phyloP scores from a whole-genome alignment of 2,113 vertebrate genomes.

The Emydocephalus ijimae region DNA sequence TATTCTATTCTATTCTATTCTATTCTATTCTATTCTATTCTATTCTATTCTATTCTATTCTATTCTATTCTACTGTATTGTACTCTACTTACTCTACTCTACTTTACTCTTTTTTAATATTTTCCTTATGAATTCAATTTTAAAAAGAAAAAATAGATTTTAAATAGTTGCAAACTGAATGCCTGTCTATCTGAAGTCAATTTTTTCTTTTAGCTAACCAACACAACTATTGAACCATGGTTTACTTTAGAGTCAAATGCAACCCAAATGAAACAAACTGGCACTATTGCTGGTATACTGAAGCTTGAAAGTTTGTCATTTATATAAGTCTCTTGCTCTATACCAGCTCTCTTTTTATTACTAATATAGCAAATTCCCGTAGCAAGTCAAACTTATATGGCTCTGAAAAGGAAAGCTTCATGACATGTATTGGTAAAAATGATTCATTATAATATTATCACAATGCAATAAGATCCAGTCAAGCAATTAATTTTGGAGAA shows the following conservation, averaged over 20 bases:
- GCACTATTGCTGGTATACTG: not conserved
- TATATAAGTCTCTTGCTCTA: conserved; percentile 3
- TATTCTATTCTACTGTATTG: too few relatives aligned
- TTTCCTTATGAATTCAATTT: not conserved
- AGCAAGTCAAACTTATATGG: not conserved
- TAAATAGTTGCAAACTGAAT: not conserved
- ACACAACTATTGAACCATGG: not conserved
- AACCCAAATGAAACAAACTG: not conserved
- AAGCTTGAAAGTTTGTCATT: conserved; percentile 8
- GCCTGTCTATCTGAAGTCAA: not conserved
- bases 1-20: too few relatives aligned
- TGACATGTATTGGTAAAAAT: not conserved
- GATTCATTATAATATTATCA: not conserved
- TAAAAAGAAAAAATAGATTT: not conserved
- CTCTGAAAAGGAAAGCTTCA: not conserved
- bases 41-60: too few relatives aligned
- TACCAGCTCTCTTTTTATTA: not conserved
- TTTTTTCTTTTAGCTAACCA: not conserved
- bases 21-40: too few relatives aligned
- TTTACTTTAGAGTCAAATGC: conserved; percentile 8
- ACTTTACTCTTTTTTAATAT: too few relatives aligned
- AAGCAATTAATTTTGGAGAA: not conserved
- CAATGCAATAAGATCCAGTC: not conserved
- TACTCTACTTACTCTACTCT: too few relatives aligned
- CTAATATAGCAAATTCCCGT: not conserved